phyloP scores from a whole-genome alignment of 1,140 invertebrate species.

The Diplogasteroides magnus region DNA sequence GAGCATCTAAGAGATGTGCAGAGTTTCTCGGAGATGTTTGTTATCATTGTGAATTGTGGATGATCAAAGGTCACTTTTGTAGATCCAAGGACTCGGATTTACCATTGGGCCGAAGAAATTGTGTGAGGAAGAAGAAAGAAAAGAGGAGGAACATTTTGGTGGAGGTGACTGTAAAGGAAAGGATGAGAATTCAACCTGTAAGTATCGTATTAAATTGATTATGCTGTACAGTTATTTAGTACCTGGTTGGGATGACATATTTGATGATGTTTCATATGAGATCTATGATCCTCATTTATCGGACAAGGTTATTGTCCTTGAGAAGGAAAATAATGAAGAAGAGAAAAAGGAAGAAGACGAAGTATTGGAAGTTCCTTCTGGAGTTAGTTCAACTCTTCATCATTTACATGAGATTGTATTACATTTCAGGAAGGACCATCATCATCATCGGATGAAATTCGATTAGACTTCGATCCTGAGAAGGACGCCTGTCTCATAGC shows the following conservation, averaged over 20 bases:
- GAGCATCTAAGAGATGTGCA: too few species aligned
- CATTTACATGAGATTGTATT: not conserved
- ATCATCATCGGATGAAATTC: conserved; percentile 5
- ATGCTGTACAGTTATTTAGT: too few species aligned
- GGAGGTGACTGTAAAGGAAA: too few species aligned
- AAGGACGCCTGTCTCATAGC: not conserved
- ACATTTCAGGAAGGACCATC: not conserved
- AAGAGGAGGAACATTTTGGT: not conserved
- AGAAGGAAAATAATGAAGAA: too few species aligned
- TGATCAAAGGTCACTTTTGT: conserved; percentile 15
- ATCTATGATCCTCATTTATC: conserved; percentile 7
- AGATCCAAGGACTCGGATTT: conserved; percentile 20
- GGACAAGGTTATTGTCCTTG: too few species aligned
- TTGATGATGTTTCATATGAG: conserved; percentile 5
- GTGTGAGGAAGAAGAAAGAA: not conserved
- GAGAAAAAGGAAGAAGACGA: not conserved
- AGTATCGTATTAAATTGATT: too few species aligned
- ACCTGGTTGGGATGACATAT: too few species aligned
- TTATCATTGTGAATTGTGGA: not conserved
- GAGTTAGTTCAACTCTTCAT: not conserved
- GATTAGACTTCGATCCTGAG: not conserved
- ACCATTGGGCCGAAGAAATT: not conserved
- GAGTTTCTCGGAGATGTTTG: not conserved
- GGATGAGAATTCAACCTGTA: too few species aligned
- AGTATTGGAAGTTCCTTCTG: not conserved